Evolutionary conservation across 2,113 vertebrate genomes (phyloP).

Genomic region (Falco punctatus): DNA sequence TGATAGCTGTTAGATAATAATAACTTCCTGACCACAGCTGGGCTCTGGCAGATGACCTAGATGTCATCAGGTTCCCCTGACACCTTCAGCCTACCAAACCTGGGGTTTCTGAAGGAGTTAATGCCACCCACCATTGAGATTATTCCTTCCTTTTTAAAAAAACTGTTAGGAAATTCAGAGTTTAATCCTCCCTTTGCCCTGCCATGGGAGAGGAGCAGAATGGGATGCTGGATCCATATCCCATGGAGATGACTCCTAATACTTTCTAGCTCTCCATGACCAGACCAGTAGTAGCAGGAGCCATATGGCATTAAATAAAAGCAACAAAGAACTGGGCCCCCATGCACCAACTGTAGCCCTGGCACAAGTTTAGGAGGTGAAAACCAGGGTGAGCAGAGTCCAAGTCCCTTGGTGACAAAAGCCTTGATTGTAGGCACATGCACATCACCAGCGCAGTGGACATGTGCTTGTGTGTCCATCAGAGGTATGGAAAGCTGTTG

Average conservation of each 20-base stretch:
- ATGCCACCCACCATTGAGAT: not conserved
- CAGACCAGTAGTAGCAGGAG: not conserved
- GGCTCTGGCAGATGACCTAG: not conserved
- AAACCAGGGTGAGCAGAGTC: not conserved
- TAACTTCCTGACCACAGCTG: conserved; percentile 21
- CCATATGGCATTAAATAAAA: not conserved
- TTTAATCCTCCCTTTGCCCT: not conserved
- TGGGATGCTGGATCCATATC: not conserved
- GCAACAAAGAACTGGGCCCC: not conserved
- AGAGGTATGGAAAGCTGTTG: not conserved
- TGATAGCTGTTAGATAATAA: not conserved
- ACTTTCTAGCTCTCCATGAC: not conserved
- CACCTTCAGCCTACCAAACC: not conserved
- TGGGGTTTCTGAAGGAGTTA: not conserved
- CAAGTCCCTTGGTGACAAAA: not conserved
- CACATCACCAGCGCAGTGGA: not conserved
- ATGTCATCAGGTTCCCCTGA: not conserved
- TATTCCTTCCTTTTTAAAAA: not conserved
- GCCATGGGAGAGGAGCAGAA: not conserved
- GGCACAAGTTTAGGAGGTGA: not conserved
- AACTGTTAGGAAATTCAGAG: not conserved
- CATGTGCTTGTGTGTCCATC: not conserved
- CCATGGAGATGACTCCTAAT: not conserved
- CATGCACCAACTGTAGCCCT: not conserved
- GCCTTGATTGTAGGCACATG: not conserved